Evolutionary conservation across 2,113 vertebrate species (phyloP).

Genomic region (Nycticryphes semicollaris): DNA sequence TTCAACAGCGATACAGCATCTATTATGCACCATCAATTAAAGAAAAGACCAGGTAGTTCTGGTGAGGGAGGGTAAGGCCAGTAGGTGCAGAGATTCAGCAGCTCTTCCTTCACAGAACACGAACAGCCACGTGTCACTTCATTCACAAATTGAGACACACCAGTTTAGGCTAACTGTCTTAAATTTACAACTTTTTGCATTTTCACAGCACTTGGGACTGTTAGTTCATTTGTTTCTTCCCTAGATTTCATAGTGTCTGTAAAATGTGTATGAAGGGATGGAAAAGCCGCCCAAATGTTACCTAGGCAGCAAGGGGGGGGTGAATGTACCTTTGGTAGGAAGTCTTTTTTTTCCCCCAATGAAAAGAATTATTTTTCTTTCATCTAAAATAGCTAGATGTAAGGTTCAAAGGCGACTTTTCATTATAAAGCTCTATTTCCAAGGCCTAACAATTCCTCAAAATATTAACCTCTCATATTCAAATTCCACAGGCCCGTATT

Average conservation of each 20-base stretch:
- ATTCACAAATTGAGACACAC: neutral
- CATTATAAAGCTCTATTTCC: neutral
- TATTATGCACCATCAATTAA: neutral
- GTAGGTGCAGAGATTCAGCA: neutral
- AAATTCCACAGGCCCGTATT: slow-evolving; percentile 1
- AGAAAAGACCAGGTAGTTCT: neutral
- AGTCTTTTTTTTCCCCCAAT: neutral
- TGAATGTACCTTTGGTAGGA: neutral
- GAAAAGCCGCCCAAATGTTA: neutral
- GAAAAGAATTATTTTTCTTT: neutral
- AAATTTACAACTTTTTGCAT: slow-evolving; percentile 26
- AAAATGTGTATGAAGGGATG: neutral
- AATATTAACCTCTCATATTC: slow-evolving; percentile 29
- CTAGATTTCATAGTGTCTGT: neutral
- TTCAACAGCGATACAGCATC: neutral
- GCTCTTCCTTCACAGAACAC: neutral
- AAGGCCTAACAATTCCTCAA: slow-evolving; percentile 5
- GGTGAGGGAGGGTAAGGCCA: neutral
- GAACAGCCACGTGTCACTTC: neutral
- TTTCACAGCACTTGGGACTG: neutral
- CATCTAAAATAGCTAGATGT: neutral
- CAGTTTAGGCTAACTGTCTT: slow-evolving; percentile 1
- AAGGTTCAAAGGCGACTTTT: slow-evolving; percentile 39
- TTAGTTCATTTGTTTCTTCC: slow-evolving; percentile 28
- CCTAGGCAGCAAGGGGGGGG: neutral